A percentile compares a stretch with the other conserved stretches of the same genome.
Evolutionary conservation across 1,140 invertebrate species (phyloP).

Genomic region (Zaprionus camerounensis): DNA sequence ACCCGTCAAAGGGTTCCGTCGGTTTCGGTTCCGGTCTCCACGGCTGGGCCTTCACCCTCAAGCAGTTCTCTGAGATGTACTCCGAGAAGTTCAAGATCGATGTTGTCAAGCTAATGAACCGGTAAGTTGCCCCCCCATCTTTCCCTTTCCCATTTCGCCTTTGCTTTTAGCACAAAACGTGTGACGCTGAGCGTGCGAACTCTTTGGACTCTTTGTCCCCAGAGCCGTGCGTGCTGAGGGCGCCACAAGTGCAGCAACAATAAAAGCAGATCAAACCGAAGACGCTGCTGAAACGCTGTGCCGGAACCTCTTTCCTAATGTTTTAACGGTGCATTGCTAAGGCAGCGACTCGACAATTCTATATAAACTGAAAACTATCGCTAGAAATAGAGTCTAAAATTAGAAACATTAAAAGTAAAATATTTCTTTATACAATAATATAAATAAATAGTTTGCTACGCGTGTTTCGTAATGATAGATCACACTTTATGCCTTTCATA

Average conservation of each 20-base stretch:
- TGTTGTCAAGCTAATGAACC: constrained; percentile 98
- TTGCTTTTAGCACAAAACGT: constrained; percentile 84
- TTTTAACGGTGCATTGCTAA: constrained; percentile 85
- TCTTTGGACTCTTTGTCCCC: constrained; percentile 31
- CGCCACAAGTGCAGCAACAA: constrained; percentile 77
- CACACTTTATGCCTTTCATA: background rate
- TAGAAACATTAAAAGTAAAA: background rate
- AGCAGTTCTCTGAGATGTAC: constrained; percentile 99
- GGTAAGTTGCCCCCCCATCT: constrained; percentile 83
- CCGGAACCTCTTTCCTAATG: constrained; percentile 87
- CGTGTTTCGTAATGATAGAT: background rate
- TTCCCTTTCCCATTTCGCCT: no score
- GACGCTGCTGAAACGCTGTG: constrained; percentile 85
- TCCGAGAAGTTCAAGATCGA: constrained; percentile 99
- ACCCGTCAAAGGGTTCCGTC: constrained; percentile 98
- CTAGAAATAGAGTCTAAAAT: background rate
- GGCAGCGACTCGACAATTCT: constrained; percentile 55
- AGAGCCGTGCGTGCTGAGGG: constrained; percentile 67
- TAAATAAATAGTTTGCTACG: background rate
- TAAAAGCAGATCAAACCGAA: constrained; percentile 78
- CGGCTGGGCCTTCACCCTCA: constrained; percentile 99
- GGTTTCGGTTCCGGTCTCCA: constrained; percentile 99
- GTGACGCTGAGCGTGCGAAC: constrained; percentile 70
- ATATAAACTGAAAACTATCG: background rate
- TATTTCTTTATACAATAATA: background rate